These are phyloP conservation scores for Decapterus maruadsi DNA, from an alignment of 2,797 vertebrate genomes.

Conservation along the genomic window DNA sequence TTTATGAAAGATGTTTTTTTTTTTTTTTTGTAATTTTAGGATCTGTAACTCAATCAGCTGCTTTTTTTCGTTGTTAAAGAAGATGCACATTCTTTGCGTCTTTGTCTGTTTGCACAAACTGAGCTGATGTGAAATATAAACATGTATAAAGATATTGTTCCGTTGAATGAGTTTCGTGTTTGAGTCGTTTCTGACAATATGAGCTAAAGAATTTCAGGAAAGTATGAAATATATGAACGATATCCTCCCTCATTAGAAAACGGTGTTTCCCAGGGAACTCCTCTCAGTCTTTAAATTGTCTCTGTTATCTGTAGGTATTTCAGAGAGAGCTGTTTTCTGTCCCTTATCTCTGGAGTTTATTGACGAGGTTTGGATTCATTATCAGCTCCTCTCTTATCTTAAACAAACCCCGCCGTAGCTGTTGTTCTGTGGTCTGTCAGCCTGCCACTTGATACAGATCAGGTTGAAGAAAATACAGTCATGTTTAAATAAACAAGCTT, in stretches of 20 bases:
- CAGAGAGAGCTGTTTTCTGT: slow-evolving; percentile 35
- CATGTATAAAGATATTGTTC: slow-evolving; percentile 26
- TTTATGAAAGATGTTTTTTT: slow-evolving; percentile 64
- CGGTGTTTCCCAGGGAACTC: background rate
- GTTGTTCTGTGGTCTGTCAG: slow-evolving; percentile 38
- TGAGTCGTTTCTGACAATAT: background rate
- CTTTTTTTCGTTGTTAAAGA: slow-evolving; percentile 37
- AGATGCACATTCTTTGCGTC: slow-evolving; percentile 14
- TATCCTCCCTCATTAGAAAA: too few species aligned
- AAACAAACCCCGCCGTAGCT: slow-evolving; percentile 74
- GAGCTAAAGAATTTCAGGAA: too few species aligned
- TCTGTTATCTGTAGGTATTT: slow-evolving; percentile 60
- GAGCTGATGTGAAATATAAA: slow-evolving; percentile 39
- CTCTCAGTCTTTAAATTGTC: background rate
- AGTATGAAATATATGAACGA: too few species aligned
- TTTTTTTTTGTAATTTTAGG: slow-evolving; percentile 3
- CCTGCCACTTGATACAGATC: background rate
- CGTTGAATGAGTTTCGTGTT: background rate
- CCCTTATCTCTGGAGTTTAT: slow-evolving; percentile 69
- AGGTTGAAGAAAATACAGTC: background rate
- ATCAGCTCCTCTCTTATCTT: slow-evolving; percentile 82
- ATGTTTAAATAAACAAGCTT: background rate
- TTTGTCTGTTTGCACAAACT: slow-evolving; percentile 61
- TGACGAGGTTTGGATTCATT: slow-evolving; percentile 76
- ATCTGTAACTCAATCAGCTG: background rate